Evolutionary conservation across 2,888 invertebrate species (phyloP).

Genomic region (Orchesellides sinensis): DNA sequence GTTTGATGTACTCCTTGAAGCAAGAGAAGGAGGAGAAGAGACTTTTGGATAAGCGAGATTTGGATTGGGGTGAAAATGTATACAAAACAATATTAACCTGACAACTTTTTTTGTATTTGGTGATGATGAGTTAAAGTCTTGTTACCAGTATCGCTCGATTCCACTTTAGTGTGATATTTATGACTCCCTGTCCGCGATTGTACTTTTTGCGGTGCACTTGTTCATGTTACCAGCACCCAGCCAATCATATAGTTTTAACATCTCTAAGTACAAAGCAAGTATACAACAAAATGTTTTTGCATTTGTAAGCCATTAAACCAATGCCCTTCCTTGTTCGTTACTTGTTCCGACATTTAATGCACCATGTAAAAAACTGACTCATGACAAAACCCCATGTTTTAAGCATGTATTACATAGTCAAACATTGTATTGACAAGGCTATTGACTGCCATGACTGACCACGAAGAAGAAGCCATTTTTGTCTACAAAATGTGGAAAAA

Average conservation of each 20-base stretch:
- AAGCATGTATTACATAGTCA: too few relatives aligned
- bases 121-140: too few relatives aligned
- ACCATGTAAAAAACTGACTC: not conserved
- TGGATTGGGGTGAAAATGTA: too few relatives aligned
- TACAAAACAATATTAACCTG: too few relatives aligned
- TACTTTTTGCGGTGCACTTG: too few relatives aligned
- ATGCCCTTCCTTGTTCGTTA: conserved; percentile 24
- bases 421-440: conserved; percentile 8
- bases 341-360: conserved; percentile 13
- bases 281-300: conserved; percentile 35
- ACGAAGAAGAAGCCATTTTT: conserved; percentile 1
- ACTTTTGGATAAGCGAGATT: too few relatives aligned
- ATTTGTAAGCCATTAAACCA: conserved; percentile 25
- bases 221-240: not conserved
- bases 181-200: conserved; percentile 17
- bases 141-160: too few relatives aligned
- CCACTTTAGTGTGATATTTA: conserved; percentile 30
- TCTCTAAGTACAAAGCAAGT: conserved; percentile 11
- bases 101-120: not conserved
- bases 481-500: not conserved
- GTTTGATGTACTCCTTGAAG: not conserved
- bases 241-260: not conserved
- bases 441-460: conserved; percentile 21
- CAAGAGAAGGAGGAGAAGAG: too few relatives aligned
- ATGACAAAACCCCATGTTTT: too few relatives aligned